Conservation (phyloP, 1,140 invertebrate species). For the Ceratosolen solmsi region DNA sequence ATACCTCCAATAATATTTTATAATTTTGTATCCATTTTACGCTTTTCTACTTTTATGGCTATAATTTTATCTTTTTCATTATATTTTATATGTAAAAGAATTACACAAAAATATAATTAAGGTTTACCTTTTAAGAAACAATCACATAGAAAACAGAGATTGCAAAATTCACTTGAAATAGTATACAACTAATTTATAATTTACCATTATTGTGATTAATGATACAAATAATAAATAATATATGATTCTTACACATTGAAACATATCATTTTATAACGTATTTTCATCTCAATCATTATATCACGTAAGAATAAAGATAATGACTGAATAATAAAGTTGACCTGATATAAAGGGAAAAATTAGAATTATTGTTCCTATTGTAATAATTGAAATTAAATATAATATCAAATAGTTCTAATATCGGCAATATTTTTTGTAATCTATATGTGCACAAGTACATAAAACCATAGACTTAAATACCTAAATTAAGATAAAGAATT, state of each 20-base stretch:
- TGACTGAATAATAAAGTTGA: neutral
- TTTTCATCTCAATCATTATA: too few relatives aligned
- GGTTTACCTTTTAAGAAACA: conserved; percentile 30
- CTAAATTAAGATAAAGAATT: neutral
- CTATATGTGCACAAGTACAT: neutral
- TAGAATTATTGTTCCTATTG: neutral
- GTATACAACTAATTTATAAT: neutral
- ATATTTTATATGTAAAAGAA: neutral
- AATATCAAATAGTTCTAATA: neutral
- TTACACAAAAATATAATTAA: conserved; percentile 10
- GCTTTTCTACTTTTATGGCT: conserved; percentile 21
- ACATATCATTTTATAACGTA: too few relatives aligned
- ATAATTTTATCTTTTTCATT: neutral
- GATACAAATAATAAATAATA: neutral
- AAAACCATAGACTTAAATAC: too few relatives aligned
- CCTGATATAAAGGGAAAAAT: neutral
- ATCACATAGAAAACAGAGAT: conserved; percentile 9
- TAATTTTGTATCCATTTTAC: conserved; percentile 14
- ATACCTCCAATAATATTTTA: neutral
- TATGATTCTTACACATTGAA: too few relatives aligned
- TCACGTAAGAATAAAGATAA: too few relatives aligned
- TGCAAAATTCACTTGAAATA: neutral
- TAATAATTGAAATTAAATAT: neutral
- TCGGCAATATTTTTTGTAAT: neutral
- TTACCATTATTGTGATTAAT: neutral